These are phyloP conservation scores for Scrobipalpa costella DNA, from an alignment of 2,888 invertebrate species.

Conservation along the genomic window DNA sequence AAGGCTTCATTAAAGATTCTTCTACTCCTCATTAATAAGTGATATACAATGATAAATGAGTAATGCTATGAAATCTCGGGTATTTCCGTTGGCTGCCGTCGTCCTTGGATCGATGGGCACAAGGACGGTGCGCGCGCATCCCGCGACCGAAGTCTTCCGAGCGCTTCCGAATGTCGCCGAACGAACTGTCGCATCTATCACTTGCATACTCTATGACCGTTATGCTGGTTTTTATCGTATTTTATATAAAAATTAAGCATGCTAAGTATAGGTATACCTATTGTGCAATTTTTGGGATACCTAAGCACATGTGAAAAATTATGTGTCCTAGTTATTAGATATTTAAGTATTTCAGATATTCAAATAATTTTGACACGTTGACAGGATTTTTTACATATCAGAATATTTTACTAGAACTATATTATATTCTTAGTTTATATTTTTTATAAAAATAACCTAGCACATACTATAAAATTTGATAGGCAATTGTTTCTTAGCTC, in stretches of 20 bases:
- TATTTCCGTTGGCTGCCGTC: constrained; percentile 41
- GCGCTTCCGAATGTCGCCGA: not conserved
- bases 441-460: too few relatives aligned
- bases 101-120: constrained; percentile 73
- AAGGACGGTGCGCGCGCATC: constrained; percentile 73
- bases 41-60: not conserved
- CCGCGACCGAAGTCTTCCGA: constrained; percentile 30
- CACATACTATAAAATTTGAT: not conserved
- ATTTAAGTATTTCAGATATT: not conserved
- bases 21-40: constrained; percentile 7
- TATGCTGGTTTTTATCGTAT: constrained; percentile 3
- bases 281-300: not conserved
- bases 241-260: not conserved
- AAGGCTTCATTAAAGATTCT: not conserved
- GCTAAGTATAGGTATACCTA: not conserved
- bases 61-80: constrained; percentile 1
- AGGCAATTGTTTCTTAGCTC: not conserved
- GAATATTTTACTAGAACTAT: too few relatives aligned
- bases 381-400: too few relatives aligned
- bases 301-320: not conserved
- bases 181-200: constrained; percentile 23
- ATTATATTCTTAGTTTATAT: too few relatives aligned
- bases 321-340: too few relatives aligned
- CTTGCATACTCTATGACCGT: constrained; percentile 24
- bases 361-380: too few relatives aligned